phyloP scores from a whole-genome alignment of 1,140 invertebrate species.

The Sinonovacula constricta region DNA sequence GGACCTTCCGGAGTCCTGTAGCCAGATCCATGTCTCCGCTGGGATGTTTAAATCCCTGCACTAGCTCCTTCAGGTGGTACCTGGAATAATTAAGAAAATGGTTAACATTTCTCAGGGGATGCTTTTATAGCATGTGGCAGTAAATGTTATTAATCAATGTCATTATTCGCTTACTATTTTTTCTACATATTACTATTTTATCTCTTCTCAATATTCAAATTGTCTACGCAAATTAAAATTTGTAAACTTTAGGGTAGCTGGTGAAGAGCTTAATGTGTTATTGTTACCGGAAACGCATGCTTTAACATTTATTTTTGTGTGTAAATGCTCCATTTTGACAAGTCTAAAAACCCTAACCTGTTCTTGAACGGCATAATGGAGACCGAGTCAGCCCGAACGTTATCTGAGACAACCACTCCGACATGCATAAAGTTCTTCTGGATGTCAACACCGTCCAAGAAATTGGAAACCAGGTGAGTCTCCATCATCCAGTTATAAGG shows the following conservation, averaged over 20 bases:
- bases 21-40: slow-evolving; percentile 55
- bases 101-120: no score
- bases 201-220: no score
- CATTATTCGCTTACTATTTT: neutral
- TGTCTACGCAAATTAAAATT: no score
- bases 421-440: slow-evolving; percentile 53
- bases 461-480: slow-evolving; percentile 49
- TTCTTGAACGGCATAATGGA: slow-evolving; percentile 50
- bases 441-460: slow-evolving; percentile 56
- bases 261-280: no score
- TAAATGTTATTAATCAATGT: neutral
- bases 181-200: slow-evolving; percentile 9
- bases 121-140: no score
- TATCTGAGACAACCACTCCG: slow-evolving; percentile 61
- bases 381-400: slow-evolving; percentile 57
- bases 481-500: slow-evolving; percentile 52
- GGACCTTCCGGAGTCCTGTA: slow-evolving; percentile 51
- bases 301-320: no score
- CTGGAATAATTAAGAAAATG: neutral
- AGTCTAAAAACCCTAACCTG: no score
- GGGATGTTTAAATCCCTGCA: slow-evolving; percentile 22
- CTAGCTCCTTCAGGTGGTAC: slow-evolving; percentile 4
- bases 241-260: no score
- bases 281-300: no score
- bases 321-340: no score